These are phyloP conservation scores for Chamaedrilus cognettii DNA, from an alignment of 2,888 invertebrate genomes.

Conservation along the genomic window DNA sequence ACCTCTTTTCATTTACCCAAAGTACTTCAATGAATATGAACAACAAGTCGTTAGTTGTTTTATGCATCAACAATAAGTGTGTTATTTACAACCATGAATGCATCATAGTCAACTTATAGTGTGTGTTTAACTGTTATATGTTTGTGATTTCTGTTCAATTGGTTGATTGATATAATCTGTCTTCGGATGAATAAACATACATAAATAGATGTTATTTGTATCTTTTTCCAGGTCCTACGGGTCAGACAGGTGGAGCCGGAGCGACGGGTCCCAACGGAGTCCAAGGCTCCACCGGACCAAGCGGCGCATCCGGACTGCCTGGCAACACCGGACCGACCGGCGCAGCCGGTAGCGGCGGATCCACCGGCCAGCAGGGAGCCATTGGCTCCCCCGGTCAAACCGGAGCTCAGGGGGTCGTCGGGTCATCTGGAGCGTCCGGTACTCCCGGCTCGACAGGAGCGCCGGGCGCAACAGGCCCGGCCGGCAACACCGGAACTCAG, in stretches of 20 bases:
- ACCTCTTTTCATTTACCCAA: too few species aligned
- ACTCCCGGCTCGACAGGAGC: constrained; percentile 21
- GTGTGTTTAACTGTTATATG: too few species aligned
- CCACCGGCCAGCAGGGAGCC: constrained; percentile 25
- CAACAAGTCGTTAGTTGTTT: too few species aligned
- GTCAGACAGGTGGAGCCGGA: constrained; percentile 17
- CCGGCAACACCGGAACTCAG: constrained; percentile 32
- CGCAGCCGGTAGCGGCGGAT: constrained; percentile 21
- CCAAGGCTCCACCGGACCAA: neutral
- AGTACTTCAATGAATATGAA: too few species aligned
- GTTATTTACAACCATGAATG: too few species aligned
- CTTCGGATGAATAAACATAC: too few species aligned
- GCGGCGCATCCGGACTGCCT: constrained; percentile 47
- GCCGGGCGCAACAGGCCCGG: constrained; percentile 41
- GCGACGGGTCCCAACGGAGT: constrained; percentile 21
- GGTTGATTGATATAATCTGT: too few species aligned
- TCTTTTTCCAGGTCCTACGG: constrained; percentile 2
- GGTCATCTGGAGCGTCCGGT: constrained; percentile 16
- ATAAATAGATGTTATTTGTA: too few species aligned
- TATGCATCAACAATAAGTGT: too few species aligned
- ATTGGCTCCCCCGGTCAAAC: constrained; percentile 29
- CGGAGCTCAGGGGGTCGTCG: constrained; percentile 27
- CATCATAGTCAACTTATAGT: too few species aligned
- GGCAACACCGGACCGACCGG: constrained; percentile 22
- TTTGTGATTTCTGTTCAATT: too few species aligned